These are phyloP conservation scores for Pseudomyrmex sp. DNA, from an alignment of 1,140 invertebrate genomes.

Conservation along the genomic window DNA sequence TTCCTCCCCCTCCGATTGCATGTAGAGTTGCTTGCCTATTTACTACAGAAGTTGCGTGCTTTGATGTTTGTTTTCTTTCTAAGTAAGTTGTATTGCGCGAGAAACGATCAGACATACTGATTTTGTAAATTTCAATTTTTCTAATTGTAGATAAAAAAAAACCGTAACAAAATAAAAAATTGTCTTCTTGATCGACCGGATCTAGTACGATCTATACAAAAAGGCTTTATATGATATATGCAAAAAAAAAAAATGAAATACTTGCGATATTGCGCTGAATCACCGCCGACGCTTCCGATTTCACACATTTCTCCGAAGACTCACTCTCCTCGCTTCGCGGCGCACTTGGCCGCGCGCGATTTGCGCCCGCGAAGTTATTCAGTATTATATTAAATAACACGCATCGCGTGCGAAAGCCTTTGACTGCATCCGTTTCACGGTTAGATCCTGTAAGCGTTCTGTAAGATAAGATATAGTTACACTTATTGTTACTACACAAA, in stretches of 20 bases:
- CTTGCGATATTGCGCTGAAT: conserved; percentile 48
- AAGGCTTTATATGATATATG: conserved; percentile 49
- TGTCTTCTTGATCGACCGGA: neutral
- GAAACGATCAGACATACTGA: conserved; percentile 49
- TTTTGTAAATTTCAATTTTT: conserved; percentile 66
- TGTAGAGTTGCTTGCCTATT: conserved; percentile 54
- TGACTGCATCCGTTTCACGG: conserved; percentile 37
- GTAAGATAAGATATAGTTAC: conserved; percentile 30
- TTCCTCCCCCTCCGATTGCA: neutral
- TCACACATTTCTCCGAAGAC: neutral
- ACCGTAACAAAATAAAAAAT: conserved; percentile 54
- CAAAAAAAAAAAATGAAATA: neutral
- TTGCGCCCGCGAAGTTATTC: conserved; percentile 19
- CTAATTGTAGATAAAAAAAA: conserved; percentile 59
- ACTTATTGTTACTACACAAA: conserved; percentile 56
- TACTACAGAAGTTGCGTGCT: conserved; percentile 33
- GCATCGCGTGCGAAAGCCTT: conserved; percentile 35
- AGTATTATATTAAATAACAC: conserved; percentile 29
- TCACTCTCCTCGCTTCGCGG: conserved; percentile 29
- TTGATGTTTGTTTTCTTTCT: conserved; percentile 19
- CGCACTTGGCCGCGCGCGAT: conserved; percentile 15
- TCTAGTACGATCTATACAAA: conserved; percentile 56
- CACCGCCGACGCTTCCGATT: conserved; percentile 34
- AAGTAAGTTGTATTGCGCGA: conserved; percentile 31
- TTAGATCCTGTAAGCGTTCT: conserved; percentile 32